These are phyloP conservation scores for Rhopalosiphum maidis DNA, from an alignment of 1,140 invertebrate species.

Conservation along the genomic window DNA sequence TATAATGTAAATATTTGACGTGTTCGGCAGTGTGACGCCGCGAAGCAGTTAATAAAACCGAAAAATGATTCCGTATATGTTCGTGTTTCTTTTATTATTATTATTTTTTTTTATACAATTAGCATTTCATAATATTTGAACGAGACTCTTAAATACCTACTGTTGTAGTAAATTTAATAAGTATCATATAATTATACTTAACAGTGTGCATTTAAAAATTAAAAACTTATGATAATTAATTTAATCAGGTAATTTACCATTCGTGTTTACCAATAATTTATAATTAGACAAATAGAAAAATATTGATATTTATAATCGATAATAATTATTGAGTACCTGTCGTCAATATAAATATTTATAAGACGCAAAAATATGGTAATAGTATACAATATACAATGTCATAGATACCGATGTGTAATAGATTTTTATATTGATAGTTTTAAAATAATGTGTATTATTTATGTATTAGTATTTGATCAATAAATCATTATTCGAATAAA, in stretches of 20 bases:
- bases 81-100: slow-evolving; percentile 18
- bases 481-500: background rate
- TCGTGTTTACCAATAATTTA: slow-evolving; percentile 9
- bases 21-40: background rate
- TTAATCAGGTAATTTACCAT: background rate
- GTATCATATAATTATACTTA: slow-evolving; percentile 1
- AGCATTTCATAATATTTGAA: slow-evolving; percentile 36
- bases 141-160: background rate
- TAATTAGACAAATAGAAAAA: slow-evolving; percentile 13
- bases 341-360: background rate
- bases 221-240: slow-evolving; percentile 30
- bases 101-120: slow-evolving; percentile 19
- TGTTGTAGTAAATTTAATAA: slow-evolving; percentile 13
- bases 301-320: background rate
- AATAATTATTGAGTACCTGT: background rate
- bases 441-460: background rate
- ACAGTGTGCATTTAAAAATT: background rate
- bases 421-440: background rate
- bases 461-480: background rate
- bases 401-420: background rate
- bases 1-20: slow-evolving; percentile 53
- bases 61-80: slow-evolving; percentile 31
- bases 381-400: background rate
- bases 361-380: background rate
- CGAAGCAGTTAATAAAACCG: background rate